A percentile compares a stretch with the other conserved stretches of the same genome.
Evolutionary conservation across 1,140 invertebrate genomes (phyloP).

Genomic region (Grapholita molesta): DNA sequence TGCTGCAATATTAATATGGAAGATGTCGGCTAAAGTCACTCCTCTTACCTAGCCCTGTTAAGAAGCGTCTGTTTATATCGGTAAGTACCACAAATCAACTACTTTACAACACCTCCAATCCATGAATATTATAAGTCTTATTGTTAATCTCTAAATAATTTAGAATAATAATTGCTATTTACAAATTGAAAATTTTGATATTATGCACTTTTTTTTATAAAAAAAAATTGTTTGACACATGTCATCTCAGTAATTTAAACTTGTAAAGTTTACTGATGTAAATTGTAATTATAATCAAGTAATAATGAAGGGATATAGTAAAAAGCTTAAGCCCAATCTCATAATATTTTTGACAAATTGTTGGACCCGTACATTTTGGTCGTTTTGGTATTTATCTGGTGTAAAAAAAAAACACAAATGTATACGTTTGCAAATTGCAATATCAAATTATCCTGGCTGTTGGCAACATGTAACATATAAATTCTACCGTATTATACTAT

Average conservation of each 20-base stretch:
- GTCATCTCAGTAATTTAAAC: background rate
- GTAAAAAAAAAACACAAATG: no score
- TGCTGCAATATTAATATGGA: no score
- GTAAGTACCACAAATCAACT: conserved; percentile 12
- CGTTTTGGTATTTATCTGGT: background rate
- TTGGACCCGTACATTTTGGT: conserved; percentile 2
- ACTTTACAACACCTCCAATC: background rate
- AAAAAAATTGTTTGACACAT: no score
- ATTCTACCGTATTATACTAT: no score
- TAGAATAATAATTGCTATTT: conserved; percentile 4
- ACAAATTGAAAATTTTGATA: background rate
- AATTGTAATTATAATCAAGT: background rate
- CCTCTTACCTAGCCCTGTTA: background rate
- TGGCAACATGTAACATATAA: background rate
- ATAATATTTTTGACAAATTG: background rate
- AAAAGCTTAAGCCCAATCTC: background rate
- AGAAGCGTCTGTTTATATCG: conserved; percentile 7
- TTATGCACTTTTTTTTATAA: no score
- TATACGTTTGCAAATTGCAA: no score
- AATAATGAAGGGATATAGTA: background rate
- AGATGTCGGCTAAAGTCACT: background rate
- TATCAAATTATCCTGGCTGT: background rate
- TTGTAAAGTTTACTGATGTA: background rate
- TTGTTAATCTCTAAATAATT: conserved; percentile 1
- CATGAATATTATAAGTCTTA: background rate